phyloP scores from a whole-genome alignment of 2,888 invertebrate genomes.

The Epicampocera succincta region DNA sequence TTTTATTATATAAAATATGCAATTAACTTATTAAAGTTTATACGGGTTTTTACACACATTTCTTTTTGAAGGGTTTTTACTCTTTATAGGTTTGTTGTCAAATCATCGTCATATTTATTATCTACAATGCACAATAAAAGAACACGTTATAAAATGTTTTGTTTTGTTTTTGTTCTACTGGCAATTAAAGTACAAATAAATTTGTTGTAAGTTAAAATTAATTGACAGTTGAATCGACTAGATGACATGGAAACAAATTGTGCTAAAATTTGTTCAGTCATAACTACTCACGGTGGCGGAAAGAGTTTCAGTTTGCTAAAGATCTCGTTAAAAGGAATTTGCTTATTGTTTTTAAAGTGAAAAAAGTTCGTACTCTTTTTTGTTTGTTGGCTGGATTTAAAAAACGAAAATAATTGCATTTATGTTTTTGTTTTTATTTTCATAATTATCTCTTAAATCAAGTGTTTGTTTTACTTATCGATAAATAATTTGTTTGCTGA shows the following conservation, averaged over 20 bases:
- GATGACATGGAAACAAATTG: constrained; percentile 8
- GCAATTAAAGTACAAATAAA: constrained; percentile 48
- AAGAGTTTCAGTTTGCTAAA: constrained; percentile 19
- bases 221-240: constrained; percentile 41
- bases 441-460: constrained; percentile 39
- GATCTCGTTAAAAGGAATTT: neutral
- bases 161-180: too few species aligned
- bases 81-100: constrained; percentile 48
- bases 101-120: constrained; percentile 16
- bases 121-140: constrained; percentile 15
- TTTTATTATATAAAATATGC: constrained; percentile 41
- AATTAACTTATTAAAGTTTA: constrained; percentile 30
- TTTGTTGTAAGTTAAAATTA: constrained; percentile 48
- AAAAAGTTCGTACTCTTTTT: constrained; percentile 14
- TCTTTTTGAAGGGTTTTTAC: constrained; percentile 2
- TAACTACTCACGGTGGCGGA: constrained; percentile 13
- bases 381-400: neutral
- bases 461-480: constrained; percentile 49
- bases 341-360: neutral
- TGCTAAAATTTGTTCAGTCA: constrained; percentile 43
- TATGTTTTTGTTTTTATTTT: neutral
- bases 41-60: constrained; percentile 9
- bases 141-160: constrained; percentile 37
- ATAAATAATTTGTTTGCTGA: constrained; percentile 1
- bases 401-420: constrained; percentile 33